Evolutionary conservation across 2,113 vertebrate species (phyloP).

Genomic region (Chelonoidis abingdonii): DNA sequence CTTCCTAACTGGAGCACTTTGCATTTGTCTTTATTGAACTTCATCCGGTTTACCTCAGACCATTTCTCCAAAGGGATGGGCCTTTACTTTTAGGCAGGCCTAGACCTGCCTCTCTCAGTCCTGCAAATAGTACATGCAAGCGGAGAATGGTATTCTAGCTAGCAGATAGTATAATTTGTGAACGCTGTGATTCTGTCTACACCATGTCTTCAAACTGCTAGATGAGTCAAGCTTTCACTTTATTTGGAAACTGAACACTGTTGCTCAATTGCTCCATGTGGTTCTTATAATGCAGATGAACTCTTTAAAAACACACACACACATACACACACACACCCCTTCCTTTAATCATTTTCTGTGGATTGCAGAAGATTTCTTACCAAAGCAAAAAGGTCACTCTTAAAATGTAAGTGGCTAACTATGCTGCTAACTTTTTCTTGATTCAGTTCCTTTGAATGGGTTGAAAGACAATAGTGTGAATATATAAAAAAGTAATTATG

Average conservation of each 20-base stretch:
- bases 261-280: accelerated
- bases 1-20: too few species aligned
- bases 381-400: background rate
- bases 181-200: background rate
- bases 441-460: background rate
- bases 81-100: too few species aligned
- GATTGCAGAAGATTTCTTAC: background rate
- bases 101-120: too few species aligned
- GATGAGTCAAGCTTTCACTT: background rate
- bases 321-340: background rate
- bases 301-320: background rate
- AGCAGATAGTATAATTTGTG: background rate
- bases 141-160: background rate
- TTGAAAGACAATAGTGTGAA: background rate
- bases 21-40: too few species aligned
- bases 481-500: conserved; percentile 46
- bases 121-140: too few species aligned
- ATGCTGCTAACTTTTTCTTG: background rate
- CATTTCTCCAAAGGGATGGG: too few species aligned
- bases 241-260: background rate
- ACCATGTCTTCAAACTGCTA: too few species aligned
- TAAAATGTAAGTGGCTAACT: background rate
- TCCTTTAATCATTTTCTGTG: background rate
- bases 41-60: too few species aligned
- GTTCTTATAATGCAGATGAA: background rate